Evolutionary conservation across 2,888 invertebrate genomes (phyloP).

Genomic region (Agrochola macilenta): DNA sequence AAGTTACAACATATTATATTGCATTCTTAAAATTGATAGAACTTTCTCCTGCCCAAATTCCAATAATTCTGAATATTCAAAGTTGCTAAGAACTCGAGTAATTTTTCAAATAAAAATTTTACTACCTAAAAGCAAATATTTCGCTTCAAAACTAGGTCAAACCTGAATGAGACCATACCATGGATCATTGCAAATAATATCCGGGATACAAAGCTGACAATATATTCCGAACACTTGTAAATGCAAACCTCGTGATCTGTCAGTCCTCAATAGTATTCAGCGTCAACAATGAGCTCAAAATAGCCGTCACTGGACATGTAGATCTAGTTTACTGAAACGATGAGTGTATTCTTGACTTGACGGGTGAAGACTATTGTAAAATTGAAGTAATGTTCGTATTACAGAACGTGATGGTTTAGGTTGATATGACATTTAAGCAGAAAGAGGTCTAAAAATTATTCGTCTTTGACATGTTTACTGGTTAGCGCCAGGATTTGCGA

Average conservation of each 20-base stretch:
- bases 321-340: slow-evolving; percentile 59
- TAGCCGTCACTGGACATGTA: slow-evolving; percentile 61
- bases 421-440: not conserved
- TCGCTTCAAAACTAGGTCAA: slow-evolving; percentile 19
- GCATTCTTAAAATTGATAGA: not conserved
- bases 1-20: not conserved
- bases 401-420: not conserved
- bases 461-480: not conserved
- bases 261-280: slow-evolving; percentile 61
- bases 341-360: slow-evolving; percentile 44
- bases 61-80: not conserved
- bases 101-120: not conserved
- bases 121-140: not conserved
- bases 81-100: not conserved
- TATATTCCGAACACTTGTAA: slow-evolving; percentile 41
- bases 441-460: not conserved
- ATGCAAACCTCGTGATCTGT: slow-evolving; percentile 58
- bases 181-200: slow-evolving; percentile 21
- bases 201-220: slow-evolving; percentile 31
- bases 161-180: not conserved
- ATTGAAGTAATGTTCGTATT: not conserved
- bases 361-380: slow-evolving; percentile 20
- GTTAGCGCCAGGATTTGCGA: not conserved
- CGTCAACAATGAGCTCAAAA: slow-evolving; percentile 65
- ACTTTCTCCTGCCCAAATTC: not conserved